Evolutionary conservation across 2,113 vertebrate species (phyloP), one percentile per base, ranked within the genome.

Genomic region (Passer montanus): DNA sequence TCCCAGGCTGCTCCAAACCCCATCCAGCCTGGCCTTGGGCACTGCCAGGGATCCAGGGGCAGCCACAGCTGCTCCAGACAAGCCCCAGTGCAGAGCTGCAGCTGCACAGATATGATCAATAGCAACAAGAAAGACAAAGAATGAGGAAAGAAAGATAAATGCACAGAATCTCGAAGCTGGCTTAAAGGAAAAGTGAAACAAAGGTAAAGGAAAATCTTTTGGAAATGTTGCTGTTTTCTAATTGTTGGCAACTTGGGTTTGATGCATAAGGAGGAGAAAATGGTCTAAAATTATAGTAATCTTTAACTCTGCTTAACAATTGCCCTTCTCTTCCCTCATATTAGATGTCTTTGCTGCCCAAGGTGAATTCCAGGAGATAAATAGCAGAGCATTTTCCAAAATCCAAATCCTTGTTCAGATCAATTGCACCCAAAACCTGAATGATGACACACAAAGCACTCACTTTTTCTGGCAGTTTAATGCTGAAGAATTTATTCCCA

Each of bases 401-500:
- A 63, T 52, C 28, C 50, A 74, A 90, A 30, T 35, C 64, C 23
- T 52, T 53, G 28, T 66, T 93, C 68, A 72, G 49, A 90, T 89
- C 76, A 50, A 76, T 56, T 58, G 41, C 44, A 64, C 68, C 31
- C 52, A 26, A 88, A 89, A 75, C 53, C 63, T 59, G 44, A 81
- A 35, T 60, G 68, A 75, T 0, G 2, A 52, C 21, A 41, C n/a
- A 83, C 1, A 3, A 85, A 63, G 64, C 5, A 28, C 53, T 84
- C 30, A 13, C 49, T 87, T 78, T 55, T 64, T 68, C 49, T 60
- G 52, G 56, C 66, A 66, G 81, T 84, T 92, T 78, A 84, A 75
- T 69, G 69, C 24, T 37, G 37, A 43, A 43, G 60, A 87, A 87
- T 89, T 81, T 92, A 92, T 90, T 77, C 58, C 39, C 43, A 66